Base-by-base conservation (phyloP, 1,140 invertebrate species). In the Plutomurus gul region DNA sequence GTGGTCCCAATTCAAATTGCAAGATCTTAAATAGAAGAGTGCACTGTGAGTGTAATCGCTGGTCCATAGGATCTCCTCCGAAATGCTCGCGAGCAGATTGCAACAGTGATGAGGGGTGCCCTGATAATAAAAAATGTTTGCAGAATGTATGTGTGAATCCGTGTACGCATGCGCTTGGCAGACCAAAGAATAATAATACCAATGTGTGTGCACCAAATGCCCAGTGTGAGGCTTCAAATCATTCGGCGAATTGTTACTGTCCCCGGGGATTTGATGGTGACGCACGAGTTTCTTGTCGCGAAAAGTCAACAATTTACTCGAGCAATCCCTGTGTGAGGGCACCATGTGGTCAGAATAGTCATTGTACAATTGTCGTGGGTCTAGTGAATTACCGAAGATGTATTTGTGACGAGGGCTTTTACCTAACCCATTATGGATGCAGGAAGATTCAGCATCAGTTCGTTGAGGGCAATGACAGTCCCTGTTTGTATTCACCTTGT, bases 161-260 rank as follows among this genome's bases (percentile, higher is more conserved):
- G 30, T 85, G 84, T 40, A 75, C 79, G 37, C 16, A 65, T 11
- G n/a, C n/a, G n/a, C 77, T 76, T 43, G 72, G 72, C 6, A 92
- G 91, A 85, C 91, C 90, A 11, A 85, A 89, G 16, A 87, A 88
- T 33, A 65, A 79, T 90, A 91, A 20, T 85, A 87, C 75, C n/a
- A n/a, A n/a, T 92, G 91, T 84, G 85, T 91, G 8, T 86, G 90
- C 27, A 89, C 90, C 85, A 91, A 96, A 96, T 86, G 93, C 95
- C 2, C 87, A 96, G 16, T 97, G 95, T 84, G 90, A 91, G 77
- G 91, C 91, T n/a, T 89, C 94, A 6, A 93, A 95, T 84, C 94
- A 96, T 84, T 91, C 91, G 77, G 90, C 93, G 0, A 86, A 93
- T 7, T 96, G 95, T 84, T 91, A 91, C 1, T 95, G 93, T 85